Evolutionary conservation across 2,888 invertebrate genomes (phyloP).

Genomic region (Anarsia innoxiella): DNA sequence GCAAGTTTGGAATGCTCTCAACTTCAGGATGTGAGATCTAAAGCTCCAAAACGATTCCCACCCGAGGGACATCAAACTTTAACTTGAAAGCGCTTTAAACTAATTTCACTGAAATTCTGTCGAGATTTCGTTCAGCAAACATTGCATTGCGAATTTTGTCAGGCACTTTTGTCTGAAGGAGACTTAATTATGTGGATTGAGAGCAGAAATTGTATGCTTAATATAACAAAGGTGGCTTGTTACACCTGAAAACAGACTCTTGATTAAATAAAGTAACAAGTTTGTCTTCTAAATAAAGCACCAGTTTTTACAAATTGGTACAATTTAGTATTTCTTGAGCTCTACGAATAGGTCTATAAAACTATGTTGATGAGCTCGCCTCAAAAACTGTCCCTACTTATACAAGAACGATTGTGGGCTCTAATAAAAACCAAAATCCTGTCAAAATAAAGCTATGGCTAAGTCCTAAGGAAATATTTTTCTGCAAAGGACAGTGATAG

Average conservation of each 20-base stretch:
- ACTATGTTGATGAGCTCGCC: too few relatives aligned
- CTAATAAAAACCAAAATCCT: too few relatives aligned
- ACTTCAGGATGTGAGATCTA: conserved; percentile 32
- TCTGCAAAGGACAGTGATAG: neutral
- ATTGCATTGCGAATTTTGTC: conserved; percentile 13
- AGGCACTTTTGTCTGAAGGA: conserved; percentile 12
- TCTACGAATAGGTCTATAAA: too few relatives aligned
- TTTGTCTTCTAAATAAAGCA: too few relatives aligned
- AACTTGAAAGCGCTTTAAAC: conserved; percentile 41
- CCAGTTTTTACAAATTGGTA: too few relatives aligned
- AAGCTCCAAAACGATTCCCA: conserved; percentile 34
- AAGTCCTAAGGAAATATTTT: too few relatives aligned
- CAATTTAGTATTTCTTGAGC: too few relatives aligned
- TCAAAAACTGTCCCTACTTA: too few relatives aligned
- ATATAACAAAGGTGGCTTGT: conserved; percentile 2
- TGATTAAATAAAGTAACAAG: too few relatives aligned
- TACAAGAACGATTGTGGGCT: too few relatives aligned
- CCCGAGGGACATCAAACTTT: conserved; percentile 32
- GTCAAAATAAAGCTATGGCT: too few relatives aligned
- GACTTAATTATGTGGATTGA: conserved; percentile 12
- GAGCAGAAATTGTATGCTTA: neutral
- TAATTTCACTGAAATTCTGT: conserved; percentile 42
- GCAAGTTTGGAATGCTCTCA: conserved; percentile 28
- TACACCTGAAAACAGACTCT: too few relatives aligned
- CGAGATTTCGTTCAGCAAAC: conserved; percentile 22